phyloP scores from a whole-genome alignment of 2,113 vertebrate genomes.

The Pterocles burchelli region DNA sequence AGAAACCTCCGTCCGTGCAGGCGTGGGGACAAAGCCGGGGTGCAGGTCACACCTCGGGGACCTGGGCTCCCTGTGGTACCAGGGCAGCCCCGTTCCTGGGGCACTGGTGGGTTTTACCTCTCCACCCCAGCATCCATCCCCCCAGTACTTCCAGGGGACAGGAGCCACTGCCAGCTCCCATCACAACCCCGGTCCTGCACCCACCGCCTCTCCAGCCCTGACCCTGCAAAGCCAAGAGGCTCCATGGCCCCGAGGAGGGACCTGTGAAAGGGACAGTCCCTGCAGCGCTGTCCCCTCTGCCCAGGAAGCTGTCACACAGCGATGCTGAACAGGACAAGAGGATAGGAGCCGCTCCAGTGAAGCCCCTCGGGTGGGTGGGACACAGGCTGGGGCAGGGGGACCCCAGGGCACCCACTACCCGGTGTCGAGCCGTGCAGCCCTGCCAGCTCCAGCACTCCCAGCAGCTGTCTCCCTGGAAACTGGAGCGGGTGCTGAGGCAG shows the following conservation, averaged over 20 bases:
- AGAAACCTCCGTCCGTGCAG: not conserved
- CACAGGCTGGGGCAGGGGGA: not conserved
- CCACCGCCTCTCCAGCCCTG: not conserved
- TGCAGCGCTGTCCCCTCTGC: not conserved
- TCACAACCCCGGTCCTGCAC: rapidly evolving
- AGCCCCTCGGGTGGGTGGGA: not conserved
- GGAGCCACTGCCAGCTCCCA: not conserved
- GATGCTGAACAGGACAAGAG: not conserved
- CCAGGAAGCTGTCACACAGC: not conserved
- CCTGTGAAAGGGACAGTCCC: not conserved
- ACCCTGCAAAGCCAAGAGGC: not conserved
- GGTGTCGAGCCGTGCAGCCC: not conserved
- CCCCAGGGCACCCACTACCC: not conserved
- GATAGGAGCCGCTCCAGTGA: not conserved
- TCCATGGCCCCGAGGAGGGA: not conserved
- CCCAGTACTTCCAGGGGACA: not conserved
- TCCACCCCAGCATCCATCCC: not conserved
- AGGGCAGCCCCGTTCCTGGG: not conserved
- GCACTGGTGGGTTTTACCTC: not conserved
- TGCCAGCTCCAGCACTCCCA: not conserved
- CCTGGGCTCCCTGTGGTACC: not conserved
- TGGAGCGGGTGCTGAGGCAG: not conserved
- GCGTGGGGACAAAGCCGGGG: rapidly evolving
- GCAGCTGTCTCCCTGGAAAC: slow-evolving; percentile 39
- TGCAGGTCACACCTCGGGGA: not conserved